Evolutionary conservation across 2,888 invertebrate species (phyloP).

Genomic region (Spodoptera picta): DNA sequence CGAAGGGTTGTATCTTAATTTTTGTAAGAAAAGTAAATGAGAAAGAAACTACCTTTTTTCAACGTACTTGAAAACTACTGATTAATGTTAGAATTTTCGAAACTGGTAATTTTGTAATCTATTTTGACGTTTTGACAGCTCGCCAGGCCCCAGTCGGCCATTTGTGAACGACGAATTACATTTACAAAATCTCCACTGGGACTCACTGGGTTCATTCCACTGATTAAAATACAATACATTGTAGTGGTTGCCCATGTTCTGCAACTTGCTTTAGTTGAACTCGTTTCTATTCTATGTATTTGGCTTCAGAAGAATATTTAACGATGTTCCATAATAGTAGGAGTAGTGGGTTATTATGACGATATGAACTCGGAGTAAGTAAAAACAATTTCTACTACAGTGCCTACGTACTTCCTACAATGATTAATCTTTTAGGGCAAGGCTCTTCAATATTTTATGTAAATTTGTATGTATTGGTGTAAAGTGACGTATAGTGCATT

Average conservation of each 20-base stretch:
- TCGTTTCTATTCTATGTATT: slow-evolving; percentile 55
- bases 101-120: slow-evolving; percentile 38
- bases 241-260: slow-evolving; percentile 51
- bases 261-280: slow-evolving; percentile 42
- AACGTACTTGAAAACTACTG: background rate
- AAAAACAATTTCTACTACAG: slow-evolving; percentile 74
- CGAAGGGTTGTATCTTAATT: background rate
- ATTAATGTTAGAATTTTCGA: slow-evolving; percentile 1
- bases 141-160: slow-evolving; percentile 68
- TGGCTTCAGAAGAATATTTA: slow-evolving; percentile 46
- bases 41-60: no score
- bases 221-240: slow-evolving; percentile 39
- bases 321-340: slow-evolving; percentile 47
- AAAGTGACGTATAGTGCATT: slow-evolving; percentile 72
- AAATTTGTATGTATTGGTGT: slow-evolving; percentile 79
- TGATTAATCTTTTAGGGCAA: slow-evolving; percentile 84
- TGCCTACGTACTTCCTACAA: slow-evolving; percentile 84
- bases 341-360: slow-evolving; percentile 50
- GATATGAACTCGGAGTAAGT: slow-evolving; percentile 71
- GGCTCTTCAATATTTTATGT: slow-evolving; percentile 82
- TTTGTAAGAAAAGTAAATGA: background rate
- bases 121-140: slow-evolving; percentile 65
- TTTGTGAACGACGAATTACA: slow-evolving; percentile 64
- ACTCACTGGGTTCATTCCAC: slow-evolving; percentile 53
- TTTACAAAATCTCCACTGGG: slow-evolving; percentile 24